Conservation (phyloP, 2,888 invertebrate genomes). For the Hirtodrosophila duncani region DNA sequence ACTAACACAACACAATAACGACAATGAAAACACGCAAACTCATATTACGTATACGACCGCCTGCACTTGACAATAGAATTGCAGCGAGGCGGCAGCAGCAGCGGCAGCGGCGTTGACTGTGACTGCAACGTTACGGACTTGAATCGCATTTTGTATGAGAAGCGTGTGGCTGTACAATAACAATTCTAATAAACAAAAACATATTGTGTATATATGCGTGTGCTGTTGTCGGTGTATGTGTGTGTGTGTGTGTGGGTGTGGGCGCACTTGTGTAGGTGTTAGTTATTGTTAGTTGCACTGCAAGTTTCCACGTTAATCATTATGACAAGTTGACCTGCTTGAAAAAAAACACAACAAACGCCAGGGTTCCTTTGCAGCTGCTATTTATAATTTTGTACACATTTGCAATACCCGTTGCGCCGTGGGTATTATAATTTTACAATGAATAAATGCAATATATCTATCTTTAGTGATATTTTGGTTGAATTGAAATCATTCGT, state of each 20-base stretch:
- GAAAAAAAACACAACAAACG: constrained; percentile 32
- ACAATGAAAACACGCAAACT: constrained; percentile 31
- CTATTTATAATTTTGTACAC: too few relatives aligned
- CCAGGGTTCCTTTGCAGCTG: too few relatives aligned
- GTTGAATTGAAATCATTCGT: too few relatives aligned
- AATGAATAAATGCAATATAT: too few relatives aligned
- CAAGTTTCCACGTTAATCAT: constrained; percentile 54
- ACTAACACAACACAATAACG: constrained; percentile 15
- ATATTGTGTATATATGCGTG: constrained; percentile 15
- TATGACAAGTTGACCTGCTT: constrained; percentile 69
- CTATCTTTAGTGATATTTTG: too few relatives aligned
- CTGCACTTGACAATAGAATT: constrained; percentile 67
- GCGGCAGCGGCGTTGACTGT: constrained; percentile 33
- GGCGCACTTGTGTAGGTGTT: constrained; percentile 48
- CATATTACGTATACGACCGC: constrained; percentile 52
- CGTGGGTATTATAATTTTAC: too few relatives aligned
- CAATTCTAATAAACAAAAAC: constrained; percentile 60
- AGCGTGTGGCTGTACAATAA: constrained; percentile 40
- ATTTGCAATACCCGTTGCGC: too few relatives aligned
- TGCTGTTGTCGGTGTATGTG: constrained; percentile 11
- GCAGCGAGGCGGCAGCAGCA: constrained; percentile 9
- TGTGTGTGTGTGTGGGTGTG: constrained; percentile 12
- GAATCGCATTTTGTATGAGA: constrained; percentile 6
- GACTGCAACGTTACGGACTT: constrained; percentile 12
- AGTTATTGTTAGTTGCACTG: constrained; percentile 35